These are phyloP conservation scores for Myiozetetes cayanensis DNA, from an alignment of 2,113 vertebrate species.

Conservation along the genomic window DNA sequence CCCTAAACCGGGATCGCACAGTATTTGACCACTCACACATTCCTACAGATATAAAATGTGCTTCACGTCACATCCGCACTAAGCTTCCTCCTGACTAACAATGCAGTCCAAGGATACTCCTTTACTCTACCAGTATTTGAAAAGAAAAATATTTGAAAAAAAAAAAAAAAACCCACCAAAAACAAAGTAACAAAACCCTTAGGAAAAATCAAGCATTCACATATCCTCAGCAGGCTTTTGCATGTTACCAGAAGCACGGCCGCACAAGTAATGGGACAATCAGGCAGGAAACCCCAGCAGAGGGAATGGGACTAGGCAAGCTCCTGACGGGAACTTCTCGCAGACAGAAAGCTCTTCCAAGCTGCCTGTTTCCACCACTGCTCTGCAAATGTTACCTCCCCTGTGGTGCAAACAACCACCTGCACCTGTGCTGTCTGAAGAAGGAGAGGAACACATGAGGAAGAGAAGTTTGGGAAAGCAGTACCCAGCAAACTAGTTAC, in stretches of 20 bases:
- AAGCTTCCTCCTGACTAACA: neutral
- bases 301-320: fast-evolving
- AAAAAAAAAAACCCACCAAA: too few species aligned
- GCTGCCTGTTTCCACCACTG: neutral
- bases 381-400: neutral
- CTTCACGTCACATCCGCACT: fast-evolving
- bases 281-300: neutral
- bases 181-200: neutral
- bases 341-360: neutral
- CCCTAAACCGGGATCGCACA: too few species aligned
- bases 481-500: neutral
- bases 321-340: fast-evolving
- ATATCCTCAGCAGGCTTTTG: neutral
- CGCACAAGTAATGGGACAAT: neutral
- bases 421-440: neutral
- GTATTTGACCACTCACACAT: too few species aligned
- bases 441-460: neutral
- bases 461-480: neutral
- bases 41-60: neutral
- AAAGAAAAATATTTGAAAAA: neutral
- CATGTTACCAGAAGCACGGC: fast-evolving
- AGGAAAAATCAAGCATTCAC: neutral
- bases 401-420: neutral
- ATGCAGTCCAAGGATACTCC: neutral
- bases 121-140: neutral